phyloP scores from a whole-genome alignment of 2,888 invertebrate genomes.

The Odontocerum albicorne region DNA sequence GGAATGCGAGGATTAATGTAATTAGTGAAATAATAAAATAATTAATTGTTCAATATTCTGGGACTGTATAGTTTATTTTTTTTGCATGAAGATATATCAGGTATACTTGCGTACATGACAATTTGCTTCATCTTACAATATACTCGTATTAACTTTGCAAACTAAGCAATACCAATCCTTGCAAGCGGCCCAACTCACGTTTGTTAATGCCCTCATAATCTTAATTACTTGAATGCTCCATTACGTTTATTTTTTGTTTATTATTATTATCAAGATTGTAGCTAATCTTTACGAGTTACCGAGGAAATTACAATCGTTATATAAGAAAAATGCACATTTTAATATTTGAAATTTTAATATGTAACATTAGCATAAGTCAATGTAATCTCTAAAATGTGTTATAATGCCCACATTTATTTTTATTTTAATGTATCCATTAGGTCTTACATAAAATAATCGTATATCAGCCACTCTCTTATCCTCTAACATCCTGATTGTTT shows the following conservation, averaged over 20 bases:
- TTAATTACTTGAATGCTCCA: constrained; percentile 20
- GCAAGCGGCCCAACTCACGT: background rate
- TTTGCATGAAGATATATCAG: too few relatives aligned
- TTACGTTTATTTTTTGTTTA: constrained; percentile 12
- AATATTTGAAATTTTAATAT: constrained; percentile 13
- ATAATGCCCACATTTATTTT: constrained; percentile 26
- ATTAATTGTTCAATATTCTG: too few relatives aligned
- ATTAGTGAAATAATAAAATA: too few relatives aligned
- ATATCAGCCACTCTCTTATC: constrained; percentile 12
- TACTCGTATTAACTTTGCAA: background rate
- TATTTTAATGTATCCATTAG: constrained; percentile 27
- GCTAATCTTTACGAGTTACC: constrained; percentile 1
- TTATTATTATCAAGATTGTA: constrained; percentile 16
- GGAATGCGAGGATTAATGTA: too few relatives aligned
- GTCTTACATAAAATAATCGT: constrained; percentile 23
- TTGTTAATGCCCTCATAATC: constrained; percentile 26
- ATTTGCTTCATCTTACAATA: background rate
- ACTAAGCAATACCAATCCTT: background rate
- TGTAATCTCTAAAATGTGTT: constrained; percentile 15
- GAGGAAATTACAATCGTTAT: constrained; percentile 6
- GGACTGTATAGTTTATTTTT: too few relatives aligned
- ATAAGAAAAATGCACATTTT: constrained; percentile 16
- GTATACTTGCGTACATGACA: too few relatives aligned
- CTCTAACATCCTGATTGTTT: constrained; percentile 6
- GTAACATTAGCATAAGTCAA: constrained; percentile 17